These are phyloP conservation scores for Gymnarchus niloticus DNA, from an alignment of 2,113 vertebrate genomes.

Conservation along the genomic window DNA sequence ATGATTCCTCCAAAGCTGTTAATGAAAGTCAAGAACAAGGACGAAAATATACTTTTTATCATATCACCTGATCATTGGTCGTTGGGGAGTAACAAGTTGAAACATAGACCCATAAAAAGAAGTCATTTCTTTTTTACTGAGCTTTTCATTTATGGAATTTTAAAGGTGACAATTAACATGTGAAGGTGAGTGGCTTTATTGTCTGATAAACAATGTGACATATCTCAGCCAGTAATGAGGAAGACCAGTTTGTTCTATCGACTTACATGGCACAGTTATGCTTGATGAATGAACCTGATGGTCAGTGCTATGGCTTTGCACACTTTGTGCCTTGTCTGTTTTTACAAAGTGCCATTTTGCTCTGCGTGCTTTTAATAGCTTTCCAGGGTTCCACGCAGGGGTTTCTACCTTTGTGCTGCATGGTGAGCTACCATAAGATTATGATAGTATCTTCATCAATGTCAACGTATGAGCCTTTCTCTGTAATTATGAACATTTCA, in stretches of 20 bases:
- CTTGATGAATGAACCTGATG: neutral
- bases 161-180: neutral
- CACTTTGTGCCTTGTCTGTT: neutral
- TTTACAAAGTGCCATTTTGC: neutral
- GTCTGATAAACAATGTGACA: neutral
- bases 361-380: neutral
- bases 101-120: neutral
- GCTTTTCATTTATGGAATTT: neutral
- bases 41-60: neutral
- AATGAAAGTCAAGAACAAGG: neutral
- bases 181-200: neutral
- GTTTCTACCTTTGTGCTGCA: no score
- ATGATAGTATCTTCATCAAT: no score
- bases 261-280: neutral
- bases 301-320: no score
- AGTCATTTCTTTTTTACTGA: neutral
- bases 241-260: neutral
- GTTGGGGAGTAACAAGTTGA: neutral
- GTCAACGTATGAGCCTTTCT: no score
- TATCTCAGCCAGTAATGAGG: neutral
- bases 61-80: neutral
- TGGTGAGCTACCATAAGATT: no score
- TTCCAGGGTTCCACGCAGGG: neutral
- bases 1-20: neutral
- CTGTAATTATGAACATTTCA: no score